Evolutionary conservation across 2,888 invertebrate species (phyloP).

Genomic region (Aspidiotus destructor): DNA sequence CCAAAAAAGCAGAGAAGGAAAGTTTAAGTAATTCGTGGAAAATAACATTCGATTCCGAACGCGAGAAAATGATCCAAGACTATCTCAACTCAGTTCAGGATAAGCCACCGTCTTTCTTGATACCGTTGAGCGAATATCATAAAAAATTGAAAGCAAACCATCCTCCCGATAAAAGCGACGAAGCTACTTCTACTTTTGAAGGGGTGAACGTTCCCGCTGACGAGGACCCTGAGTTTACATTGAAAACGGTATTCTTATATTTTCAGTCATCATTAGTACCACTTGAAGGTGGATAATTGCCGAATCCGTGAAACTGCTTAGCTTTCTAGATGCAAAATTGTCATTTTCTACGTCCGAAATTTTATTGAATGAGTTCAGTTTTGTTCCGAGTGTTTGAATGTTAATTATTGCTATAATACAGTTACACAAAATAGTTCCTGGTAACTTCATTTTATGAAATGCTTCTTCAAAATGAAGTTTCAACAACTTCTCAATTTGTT

Average conservation of each 20-base stretch:
- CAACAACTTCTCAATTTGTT: too few relatives aligned
- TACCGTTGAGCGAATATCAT: constrained; percentile 12
- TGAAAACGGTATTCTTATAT: background rate
- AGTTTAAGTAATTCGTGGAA: background rate
- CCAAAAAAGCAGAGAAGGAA: constrained; percentile 1
- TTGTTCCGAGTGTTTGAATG: background rate
- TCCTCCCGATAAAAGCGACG: background rate
- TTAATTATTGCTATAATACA: too few relatives aligned
- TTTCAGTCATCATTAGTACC: background rate
- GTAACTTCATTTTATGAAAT: too few relatives aligned
- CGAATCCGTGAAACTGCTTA: background rate
- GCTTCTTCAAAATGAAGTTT: too few relatives aligned
- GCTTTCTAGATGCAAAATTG: background rate
- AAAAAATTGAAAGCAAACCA: constrained; percentile 8
- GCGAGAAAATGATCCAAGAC: constrained; percentile 18
- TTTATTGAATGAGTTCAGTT: background rate
- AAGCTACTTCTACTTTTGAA: background rate
- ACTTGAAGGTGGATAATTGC: too few relatives aligned
- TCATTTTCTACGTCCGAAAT: background rate
- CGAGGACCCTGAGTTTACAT: background rate
- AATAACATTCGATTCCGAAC: constrained; percentile 15
- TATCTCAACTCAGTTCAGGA: constrained; percentile 6
- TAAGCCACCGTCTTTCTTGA: constrained; percentile 14
- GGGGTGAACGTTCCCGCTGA: background rate
- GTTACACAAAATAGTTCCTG: too few relatives aligned